A percentile compares a stretch with the other conserved stretches of the same genome.
phyloP scores from a whole-genome alignment of 2,797 vertebrate species.

The Chaunax sp. region DNA sequence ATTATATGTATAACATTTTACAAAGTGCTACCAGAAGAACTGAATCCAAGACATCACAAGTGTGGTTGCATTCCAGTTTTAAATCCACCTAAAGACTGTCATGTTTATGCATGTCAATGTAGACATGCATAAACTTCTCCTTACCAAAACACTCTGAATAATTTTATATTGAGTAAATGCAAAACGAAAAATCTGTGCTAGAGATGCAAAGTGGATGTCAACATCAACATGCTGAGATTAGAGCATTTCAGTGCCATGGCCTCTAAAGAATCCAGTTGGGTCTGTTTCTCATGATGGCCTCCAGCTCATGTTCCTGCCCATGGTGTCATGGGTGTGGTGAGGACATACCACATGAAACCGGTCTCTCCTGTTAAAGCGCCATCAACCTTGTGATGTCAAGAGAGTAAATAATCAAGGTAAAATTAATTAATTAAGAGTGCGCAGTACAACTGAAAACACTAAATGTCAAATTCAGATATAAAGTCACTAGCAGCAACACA shows the following conservation, averaged over 20 bases:
- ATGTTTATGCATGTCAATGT: no score
- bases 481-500: neutral
- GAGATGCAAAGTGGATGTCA: no score
- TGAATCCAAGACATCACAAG: neutral
- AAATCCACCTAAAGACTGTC: neutral
- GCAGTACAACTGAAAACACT: neutral
- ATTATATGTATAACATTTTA: neutral
- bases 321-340: conserved; percentile 27
- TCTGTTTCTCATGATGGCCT: conserved; percentile 37
- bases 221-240: neutral
- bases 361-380: conserved; percentile 14
- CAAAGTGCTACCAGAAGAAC: neutral
- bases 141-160: no score
- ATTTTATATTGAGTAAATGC: no score
- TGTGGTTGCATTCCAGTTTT: neutral
- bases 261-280: conserved; percentile 55
- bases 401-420: neutral
- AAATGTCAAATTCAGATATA: neutral
- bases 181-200: no score
- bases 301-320: neutral
- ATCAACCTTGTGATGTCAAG: neutral
- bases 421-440: neutral
- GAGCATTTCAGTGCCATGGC: neutral
- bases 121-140: no score
- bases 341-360: conserved; percentile 42